phyloP scores from a whole-genome alignment of 2,888 invertebrate genomes.

The Axea sp. region DNA sequence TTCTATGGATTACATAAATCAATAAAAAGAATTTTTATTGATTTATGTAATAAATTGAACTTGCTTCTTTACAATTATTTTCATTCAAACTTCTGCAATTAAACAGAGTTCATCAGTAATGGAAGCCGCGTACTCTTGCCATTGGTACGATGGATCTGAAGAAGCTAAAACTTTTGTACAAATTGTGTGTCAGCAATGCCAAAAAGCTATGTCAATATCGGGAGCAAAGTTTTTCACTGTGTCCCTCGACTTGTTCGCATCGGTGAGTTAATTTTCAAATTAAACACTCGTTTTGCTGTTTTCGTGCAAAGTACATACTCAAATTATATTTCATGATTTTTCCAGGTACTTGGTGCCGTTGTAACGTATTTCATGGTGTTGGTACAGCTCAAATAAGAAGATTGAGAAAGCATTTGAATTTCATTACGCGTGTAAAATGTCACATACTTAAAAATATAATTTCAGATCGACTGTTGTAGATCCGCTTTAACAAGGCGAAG shows the following conservation, averaged over 20 bases:
- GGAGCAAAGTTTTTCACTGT: slow-evolving; percentile 95
- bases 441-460: too few relatives aligned
- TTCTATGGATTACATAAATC: too few relatives aligned
- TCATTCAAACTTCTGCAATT: too few relatives aligned
- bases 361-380: slow-evolving; percentile 96
- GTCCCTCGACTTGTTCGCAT: slow-evolving; percentile 91
- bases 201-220: slow-evolving; percentile 93
- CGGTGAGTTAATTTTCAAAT: slow-evolving; percentile 82
- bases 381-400: slow-evolving; percentile 88
- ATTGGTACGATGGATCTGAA: slow-evolving; percentile 94
- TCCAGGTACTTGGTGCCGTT: slow-evolving; percentile 90
- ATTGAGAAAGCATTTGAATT: background rate
- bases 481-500: too few relatives aligned
- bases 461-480: too few relatives aligned
- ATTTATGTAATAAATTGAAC: too few relatives aligned
- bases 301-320: background rate
- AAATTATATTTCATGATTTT: slow-evolving; percentile 35
- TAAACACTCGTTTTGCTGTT: too few relatives aligned
- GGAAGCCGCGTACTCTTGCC: slow-evolving; percentile 94
- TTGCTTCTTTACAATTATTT: too few relatives aligned
- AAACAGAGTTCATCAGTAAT: slow-evolving; percentile 94
- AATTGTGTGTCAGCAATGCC: slow-evolving; percentile 94
- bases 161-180: slow-evolving; percentile 95
- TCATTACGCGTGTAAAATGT: too few relatives aligned
- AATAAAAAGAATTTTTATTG: too few relatives aligned